Conservation (phyloP, 2,113 vertebrate species). For the Oreochromis niloticus region DNA sequence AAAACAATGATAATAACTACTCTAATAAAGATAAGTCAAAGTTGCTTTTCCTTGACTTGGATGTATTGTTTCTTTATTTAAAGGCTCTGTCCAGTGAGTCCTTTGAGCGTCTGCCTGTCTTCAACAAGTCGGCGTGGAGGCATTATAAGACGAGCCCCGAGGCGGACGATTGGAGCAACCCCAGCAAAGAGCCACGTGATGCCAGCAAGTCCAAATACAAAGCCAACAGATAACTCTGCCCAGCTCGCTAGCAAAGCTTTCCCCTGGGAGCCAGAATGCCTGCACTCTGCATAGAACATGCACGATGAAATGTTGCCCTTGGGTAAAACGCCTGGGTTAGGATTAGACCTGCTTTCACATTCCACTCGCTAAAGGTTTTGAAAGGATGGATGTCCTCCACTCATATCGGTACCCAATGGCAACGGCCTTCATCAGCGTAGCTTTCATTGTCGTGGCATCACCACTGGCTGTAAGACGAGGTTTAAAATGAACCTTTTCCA, state of each 20-base stretch:
- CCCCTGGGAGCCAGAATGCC: not conserved
- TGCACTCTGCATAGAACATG: constrained; percentile 14
- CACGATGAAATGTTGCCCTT: constrained; percentile 38
- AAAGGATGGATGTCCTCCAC: not conserved
- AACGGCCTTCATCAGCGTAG: constrained; percentile 34
- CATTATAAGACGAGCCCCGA: constrained; percentile 94
- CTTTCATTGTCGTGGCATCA: constrained; percentile 22
- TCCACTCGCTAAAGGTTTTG: not conserved
- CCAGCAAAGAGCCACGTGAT: constrained; percentile 92
- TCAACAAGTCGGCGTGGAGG: constrained; percentile 96
- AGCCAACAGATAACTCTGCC: constrained; percentile 80
- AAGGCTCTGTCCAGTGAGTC: constrained; percentile 97
- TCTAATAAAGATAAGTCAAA: not conserved
- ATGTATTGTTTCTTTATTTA: not conserved
- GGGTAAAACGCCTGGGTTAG: constrained; percentile 29
- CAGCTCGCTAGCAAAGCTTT: not conserved
- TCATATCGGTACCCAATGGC: constrained; percentile 26
- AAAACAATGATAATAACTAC: not conserved
- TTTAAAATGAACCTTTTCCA: not conserved
- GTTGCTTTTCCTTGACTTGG: not conserved
- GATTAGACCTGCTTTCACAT: constrained; percentile 13
- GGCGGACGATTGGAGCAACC: constrained; percentile 98
- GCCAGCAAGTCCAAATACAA: constrained; percentile 89
- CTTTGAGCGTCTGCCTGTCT: constrained; percentile 93
- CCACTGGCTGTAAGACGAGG: not conserved